Conservation (phyloP, 2,888 invertebrate species). For the Napeogenes inachia region DNA sequence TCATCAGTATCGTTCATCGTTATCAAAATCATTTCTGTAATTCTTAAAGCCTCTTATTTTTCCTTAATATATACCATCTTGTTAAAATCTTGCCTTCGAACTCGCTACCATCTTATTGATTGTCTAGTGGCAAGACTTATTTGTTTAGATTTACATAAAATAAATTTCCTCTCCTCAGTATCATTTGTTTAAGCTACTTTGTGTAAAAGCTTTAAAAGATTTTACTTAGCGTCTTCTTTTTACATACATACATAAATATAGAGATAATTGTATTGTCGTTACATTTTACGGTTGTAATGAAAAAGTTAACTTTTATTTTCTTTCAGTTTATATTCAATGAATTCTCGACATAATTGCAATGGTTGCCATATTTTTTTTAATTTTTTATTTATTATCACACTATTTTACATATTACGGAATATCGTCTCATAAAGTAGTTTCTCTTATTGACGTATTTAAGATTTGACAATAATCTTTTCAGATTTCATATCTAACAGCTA, state of each 20-base stretch:
- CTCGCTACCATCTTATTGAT: constrained; percentile 25
- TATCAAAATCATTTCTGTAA: not conserved
- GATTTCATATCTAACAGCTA: constrained; percentile 1
- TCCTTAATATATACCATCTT: constrained; percentile 13
- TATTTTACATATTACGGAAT: not conserved
- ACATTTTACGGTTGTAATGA: constrained; percentile 2
- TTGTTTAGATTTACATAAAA: constrained; percentile 30
- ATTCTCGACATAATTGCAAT: not conserved
- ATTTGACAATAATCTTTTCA: not conserved
- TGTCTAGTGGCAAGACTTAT: constrained; percentile 22
- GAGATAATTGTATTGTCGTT: constrained; percentile 1
- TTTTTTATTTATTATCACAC: no score
- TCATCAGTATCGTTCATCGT: not conserved
- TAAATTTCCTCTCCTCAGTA: constrained; percentile 23
- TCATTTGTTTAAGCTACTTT: constrained; percentile 28
- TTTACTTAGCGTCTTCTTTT: constrained; percentile 18
- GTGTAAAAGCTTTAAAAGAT: constrained; percentile 28
- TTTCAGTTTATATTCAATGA: not conserved
- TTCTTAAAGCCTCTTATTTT: constrained; percentile 3
- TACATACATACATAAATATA: not conserved
- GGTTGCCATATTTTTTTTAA: no score
- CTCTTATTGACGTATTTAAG: not conserved
- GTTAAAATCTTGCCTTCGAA: constrained; percentile 19
- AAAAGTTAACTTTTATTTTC: constrained; percentile 3
- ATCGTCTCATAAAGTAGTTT: not conserved